Evolutionary conservation across 2,113 vertebrate genomes (phyloP).

Genomic region (Nicator chloris): DNA sequence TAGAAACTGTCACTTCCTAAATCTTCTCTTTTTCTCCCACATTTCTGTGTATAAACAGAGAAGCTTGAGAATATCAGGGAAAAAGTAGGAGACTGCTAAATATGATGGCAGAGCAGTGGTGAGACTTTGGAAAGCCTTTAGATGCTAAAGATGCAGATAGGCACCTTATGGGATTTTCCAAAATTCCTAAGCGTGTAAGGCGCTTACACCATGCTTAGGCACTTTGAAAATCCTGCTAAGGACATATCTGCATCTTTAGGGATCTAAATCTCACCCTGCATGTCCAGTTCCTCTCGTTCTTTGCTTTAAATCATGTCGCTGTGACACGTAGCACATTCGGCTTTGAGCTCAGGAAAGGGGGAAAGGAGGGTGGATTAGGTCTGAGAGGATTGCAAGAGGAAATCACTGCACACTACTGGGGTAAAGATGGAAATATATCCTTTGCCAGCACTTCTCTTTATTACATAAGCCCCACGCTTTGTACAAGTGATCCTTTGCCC

Average conservation of each 20-base stretch:
- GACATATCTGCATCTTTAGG: conserved; percentile 18
- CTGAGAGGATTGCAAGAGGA: not conserved
- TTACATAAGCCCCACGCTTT: not conserved
- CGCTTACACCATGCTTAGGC: conserved; percentile 41
- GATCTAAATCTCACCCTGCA: not conserved
- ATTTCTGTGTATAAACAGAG: not conserved
- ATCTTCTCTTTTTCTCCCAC: not conserved
- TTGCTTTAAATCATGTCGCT: not conserved
- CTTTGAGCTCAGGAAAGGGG: not conserved
- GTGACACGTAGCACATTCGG: not conserved
- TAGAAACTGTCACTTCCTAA: not conserved
- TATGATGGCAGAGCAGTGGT: not conserved
- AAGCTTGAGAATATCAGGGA: not conserved
- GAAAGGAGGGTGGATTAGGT: not conserved
- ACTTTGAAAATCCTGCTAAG: conserved; percentile 44
- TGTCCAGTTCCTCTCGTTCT: not conserved
- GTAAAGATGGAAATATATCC: not conserved
- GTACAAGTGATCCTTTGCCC: not conserved
- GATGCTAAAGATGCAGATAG: conserved; percentile 44
- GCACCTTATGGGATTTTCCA: conserved; percentile 46
- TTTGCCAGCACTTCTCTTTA: not conserved
- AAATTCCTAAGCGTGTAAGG: conserved; percentile 52
- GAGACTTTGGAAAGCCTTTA: not conserved
- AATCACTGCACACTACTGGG: not conserved
- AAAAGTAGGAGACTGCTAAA: not conserved